Conservation (phyloP, 2,888 invertebrate species). For the Hyposoter didymator region DNA sequence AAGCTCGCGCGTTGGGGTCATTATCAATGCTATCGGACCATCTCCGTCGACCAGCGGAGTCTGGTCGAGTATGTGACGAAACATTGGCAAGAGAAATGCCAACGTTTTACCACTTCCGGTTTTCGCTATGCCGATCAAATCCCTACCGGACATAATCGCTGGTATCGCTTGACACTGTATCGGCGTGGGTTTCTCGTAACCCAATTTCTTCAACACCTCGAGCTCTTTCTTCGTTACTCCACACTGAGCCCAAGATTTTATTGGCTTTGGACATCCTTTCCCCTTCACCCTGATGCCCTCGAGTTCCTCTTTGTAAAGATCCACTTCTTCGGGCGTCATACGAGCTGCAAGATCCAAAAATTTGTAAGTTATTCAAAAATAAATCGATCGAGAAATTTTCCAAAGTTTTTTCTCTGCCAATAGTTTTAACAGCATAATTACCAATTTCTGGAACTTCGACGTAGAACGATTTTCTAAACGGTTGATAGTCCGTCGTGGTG, state of each 20-base stretch:
- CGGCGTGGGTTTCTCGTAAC: slow-evolving; percentile 98
- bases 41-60: slow-evolving; percentile 97
- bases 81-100: slow-evolving; percentile 99
- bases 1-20: slow-evolving; percentile 99
- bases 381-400: no score
- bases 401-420: no score
- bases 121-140: slow-evolving; percentile 99
- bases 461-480: slow-evolving; percentile 98
- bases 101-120: slow-evolving; percentile 99
- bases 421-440: slow-evolving; percentile 59
- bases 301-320: slow-evolving; percentile 93
- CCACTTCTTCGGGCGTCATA: slow-evolving; percentile 95
- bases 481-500: slow-evolving; percentile 92
- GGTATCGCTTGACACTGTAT: slow-evolving; percentile 99
- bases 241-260: slow-evolving; percentile 99
- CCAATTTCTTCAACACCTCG: slow-evolving; percentile 94
- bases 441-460: slow-evolving; percentile 98
- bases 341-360: slow-evolving; percentile 84
- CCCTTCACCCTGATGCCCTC: slow-evolving; percentile 99
- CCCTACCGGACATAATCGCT: slow-evolving; percentile 98
- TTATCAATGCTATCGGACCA: slow-evolving; percentile 98
- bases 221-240: slow-evolving; percentile 98
- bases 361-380: background rate
- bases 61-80: slow-evolving; percentile 98
- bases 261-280: slow-evolving; percentile 97